Percentiles rank a stretch among this genome's conserved stretches.
These are phyloP conservation scores for Oophaga sylvatica DNA, from an alignment of 2,797 vertebrate species.

Conservation along the genomic window DNA sequence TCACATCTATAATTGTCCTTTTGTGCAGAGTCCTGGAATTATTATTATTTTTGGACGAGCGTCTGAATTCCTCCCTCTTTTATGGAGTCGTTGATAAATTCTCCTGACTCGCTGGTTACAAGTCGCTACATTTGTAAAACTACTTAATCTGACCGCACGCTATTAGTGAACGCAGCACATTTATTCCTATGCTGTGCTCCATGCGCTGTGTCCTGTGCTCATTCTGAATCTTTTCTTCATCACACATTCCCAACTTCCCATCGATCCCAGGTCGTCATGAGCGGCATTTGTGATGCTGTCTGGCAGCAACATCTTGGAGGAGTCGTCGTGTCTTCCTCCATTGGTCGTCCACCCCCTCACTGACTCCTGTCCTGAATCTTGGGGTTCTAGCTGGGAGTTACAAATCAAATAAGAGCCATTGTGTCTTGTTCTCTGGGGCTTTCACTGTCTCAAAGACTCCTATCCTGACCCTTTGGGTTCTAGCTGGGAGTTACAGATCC, in stretches of 20 bases:
- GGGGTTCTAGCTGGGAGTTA: not conserved
- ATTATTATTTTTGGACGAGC: constrained; percentile 40
- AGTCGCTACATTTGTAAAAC: constrained; percentile 52
- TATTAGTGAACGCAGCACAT: constrained; percentile 10
- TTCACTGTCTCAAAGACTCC: not conserved
- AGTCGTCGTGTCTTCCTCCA: too few species aligned
- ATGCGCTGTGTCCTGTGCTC: constrained; percentile 1
- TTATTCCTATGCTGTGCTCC: constrained; percentile 28
- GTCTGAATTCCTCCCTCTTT: constrained; percentile 14
- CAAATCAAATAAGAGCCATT: not conserved
- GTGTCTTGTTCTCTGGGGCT: not conserved
- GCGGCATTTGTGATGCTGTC: too few species aligned
- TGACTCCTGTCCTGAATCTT: not conserved
- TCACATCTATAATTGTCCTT: constrained; percentile 13
- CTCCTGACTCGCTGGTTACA: constrained; percentile 18
- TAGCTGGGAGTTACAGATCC: too few species aligned
- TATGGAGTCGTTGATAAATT: constrained; percentile 50
- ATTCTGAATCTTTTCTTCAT: not conserved
- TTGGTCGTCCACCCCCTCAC: too few species aligned
- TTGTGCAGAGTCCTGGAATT: not conserved
- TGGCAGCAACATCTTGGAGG: too few species aligned
- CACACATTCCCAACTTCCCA: not conserved
- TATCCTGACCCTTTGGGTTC: too few species aligned
- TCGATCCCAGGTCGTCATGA: not conserved
- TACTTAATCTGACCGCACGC: constrained; percentile 47